Evolutionary conservation across 2,888 invertebrate genomes (phyloP), one percentile per base, ranked within the genome.

Genomic region (Stenotaenia linearis): DNA sequence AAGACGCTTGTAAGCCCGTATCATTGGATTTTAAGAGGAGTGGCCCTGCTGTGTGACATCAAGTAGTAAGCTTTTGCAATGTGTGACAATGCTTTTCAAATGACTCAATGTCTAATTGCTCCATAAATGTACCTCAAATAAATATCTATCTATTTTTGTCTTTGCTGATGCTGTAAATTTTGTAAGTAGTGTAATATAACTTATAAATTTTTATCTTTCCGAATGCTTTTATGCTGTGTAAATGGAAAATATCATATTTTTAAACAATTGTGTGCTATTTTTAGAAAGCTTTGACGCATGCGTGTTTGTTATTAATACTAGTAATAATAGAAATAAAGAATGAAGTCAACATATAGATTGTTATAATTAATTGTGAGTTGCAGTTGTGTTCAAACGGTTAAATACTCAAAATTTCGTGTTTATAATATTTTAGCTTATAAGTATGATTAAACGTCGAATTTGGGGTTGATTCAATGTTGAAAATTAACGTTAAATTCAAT

Each of bases 11-110:
- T 79, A 83, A 84, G 80, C 84, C 84, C 80, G 84, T 83, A 79
- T 85, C 97, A 97, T 86, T 98, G 98, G 98, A 94, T 96, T 0
- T 88, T 98, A 78, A 89, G 98, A 82, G 97, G 97, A 4, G 97
- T 98, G n/a, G 98, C 96, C 0, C 88, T 98, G 15, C 89, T 98
- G 79, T 98, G 97, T 87, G 98, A 98, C 88, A 97, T 96, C 83
- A 98, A 98, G 88, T 98, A 90, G 50, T 15, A 30, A 35, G 37
- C 30, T 30, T 74, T 25, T 74, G 32, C 25, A 74, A 74, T 23
- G 50, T 50, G n/a, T 18, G 50, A 18, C 50, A 18, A 50, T 21
- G 18, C 50, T 50, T 50, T 18, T 18, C 18, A 50, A 50, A 18
- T 50, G 50, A 50, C 50, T 50, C 50, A 50, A 50, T 50, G 18